Conservation (phyloP, 1,140 invertebrate species). For the Drosophila insularis region DNA sequence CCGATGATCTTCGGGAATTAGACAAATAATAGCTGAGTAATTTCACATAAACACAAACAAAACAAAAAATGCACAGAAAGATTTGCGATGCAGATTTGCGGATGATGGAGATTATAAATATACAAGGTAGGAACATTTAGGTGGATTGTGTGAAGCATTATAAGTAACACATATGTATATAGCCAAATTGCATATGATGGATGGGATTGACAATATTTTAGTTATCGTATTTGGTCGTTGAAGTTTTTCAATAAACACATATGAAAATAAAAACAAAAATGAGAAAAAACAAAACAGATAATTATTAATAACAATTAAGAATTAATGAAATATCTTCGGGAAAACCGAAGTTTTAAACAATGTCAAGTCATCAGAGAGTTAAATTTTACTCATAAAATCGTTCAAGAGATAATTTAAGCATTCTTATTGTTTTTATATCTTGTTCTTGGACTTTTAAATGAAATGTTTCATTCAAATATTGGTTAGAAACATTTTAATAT, state of each 20-base stretch:
- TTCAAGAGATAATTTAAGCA: too few relatives aligned
- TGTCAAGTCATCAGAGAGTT: too few relatives aligned
- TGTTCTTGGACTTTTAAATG: too few relatives aligned
- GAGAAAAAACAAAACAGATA: constrained; percentile 52
- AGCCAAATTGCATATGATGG: constrained; percentile 23
- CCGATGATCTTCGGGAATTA: constrained; percentile 82
- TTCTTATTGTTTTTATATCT: too few relatives aligned
- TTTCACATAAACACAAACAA: constrained; percentile 17
- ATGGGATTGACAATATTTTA: neutral
- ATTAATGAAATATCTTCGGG: constrained; percentile 35
- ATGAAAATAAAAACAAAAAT: constrained; percentile 71
- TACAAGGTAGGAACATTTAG: constrained; percentile 13
- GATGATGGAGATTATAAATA: constrained; percentile 15
- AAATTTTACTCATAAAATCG: too few relatives aligned
- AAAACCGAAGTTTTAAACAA: constrained; percentile 26
- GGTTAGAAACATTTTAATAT: too few relatives aligned
- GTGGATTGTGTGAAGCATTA: constrained; percentile 22
- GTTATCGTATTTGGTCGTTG: constrained; percentile 42
- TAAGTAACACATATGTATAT: constrained; percentile 47
- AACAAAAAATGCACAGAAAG: constrained; percentile 6
- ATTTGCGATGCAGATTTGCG: constrained; percentile 9
- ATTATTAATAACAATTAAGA: constrained; percentile 43
- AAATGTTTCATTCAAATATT: too few relatives aligned
- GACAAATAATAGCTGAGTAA: constrained; percentile 79
- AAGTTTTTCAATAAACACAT: constrained; percentile 41